Evolutionary conservation across 2,797 vertebrate genomes (phyloP), one percentile per base, ranked within the genome.

Genomic region (Argyrosomus regius): DNA sequence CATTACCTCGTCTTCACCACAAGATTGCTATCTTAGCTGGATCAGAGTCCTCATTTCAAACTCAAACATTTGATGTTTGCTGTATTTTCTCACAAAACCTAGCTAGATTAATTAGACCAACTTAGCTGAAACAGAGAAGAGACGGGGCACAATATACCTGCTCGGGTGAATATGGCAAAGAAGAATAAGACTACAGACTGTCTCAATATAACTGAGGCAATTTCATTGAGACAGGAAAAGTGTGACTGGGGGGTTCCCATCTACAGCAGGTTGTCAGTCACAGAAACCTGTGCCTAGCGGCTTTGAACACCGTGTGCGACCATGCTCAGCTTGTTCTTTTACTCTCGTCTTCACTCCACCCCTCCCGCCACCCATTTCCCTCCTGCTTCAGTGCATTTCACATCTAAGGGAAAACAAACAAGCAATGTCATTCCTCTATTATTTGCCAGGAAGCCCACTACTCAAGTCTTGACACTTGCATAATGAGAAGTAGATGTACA

Each of bases 401-500:
- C 84, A 91, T 90, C 87, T 68, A 70, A 83, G 80, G 78, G 77
- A 89, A 91, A 92, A 89, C 90, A 94, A 93, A 91, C 87, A 91
- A 91, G 90, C 81, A 80, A 87, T 90, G 89, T 85, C 91, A 91
- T 88, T 91, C 88, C 83, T 85, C 83, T 81, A 85, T 89, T 92
- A 89, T 89, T 91, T 86, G 84, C 90, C 81, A 82, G 80, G 76
- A 89, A 88, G 84, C 84, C 85, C 82, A 88, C 91, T 73, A 69
- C 78, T 91, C 90, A 88, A 87, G 88, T 49, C 87, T 77, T 92
- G 93, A 93, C 93, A 92, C 87, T 84, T 76, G 81, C 86, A 90
- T 92, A 92, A 92, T 92, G 90, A 90, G 87, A 92, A 91, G 88
- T 86, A 90, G 90, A 92, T 84, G 90, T 90, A 89, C 87, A 83